phyloP scores from a whole-genome alignment of 2,113 vertebrate genomes.

The Motacilla tschutschensis region DNA sequence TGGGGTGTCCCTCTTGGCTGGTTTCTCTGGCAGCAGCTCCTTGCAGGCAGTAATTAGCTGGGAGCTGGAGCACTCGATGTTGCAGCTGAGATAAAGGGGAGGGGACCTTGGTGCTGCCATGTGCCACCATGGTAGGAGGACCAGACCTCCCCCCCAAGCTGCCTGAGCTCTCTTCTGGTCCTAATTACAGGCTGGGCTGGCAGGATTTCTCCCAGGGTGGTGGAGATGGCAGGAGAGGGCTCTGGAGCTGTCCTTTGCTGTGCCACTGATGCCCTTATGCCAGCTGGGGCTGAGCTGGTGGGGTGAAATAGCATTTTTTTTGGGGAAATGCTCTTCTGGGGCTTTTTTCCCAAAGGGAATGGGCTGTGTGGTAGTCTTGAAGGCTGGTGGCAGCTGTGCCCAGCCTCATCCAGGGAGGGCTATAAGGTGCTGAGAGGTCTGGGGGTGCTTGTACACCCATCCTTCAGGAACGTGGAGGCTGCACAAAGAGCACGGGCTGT shows the following conservation, averaged over 20 bases:
- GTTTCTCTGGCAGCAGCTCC: background rate
- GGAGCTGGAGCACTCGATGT: background rate
- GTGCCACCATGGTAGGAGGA: background rate
- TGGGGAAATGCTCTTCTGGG: background rate
- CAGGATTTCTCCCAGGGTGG: background rate
- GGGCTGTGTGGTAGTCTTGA: too few species aligned
- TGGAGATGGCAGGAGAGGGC: background rate
- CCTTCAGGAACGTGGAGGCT: rapidly evolving
- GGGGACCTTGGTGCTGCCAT: background rate
- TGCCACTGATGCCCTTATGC: background rate
- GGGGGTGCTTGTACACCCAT: background rate
- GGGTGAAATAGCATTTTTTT: background rate
- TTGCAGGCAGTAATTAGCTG: conserved; percentile 1
- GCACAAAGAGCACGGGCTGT: rapidly evolving
- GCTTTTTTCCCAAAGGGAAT: background rate
- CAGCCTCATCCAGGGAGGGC: background rate
- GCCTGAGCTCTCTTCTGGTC: background rate
- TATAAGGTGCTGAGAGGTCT: background rate
- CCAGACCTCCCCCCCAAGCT: background rate
- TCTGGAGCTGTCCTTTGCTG: background rate
- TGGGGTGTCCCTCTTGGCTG: background rate
- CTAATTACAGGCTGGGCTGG: background rate
- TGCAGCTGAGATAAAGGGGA: background rate
- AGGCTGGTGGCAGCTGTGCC: background rate
- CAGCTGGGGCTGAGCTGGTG: background rate